Conservation (phyloP, 2,113 vertebrate species). For the Pitta sordida region DNA sequence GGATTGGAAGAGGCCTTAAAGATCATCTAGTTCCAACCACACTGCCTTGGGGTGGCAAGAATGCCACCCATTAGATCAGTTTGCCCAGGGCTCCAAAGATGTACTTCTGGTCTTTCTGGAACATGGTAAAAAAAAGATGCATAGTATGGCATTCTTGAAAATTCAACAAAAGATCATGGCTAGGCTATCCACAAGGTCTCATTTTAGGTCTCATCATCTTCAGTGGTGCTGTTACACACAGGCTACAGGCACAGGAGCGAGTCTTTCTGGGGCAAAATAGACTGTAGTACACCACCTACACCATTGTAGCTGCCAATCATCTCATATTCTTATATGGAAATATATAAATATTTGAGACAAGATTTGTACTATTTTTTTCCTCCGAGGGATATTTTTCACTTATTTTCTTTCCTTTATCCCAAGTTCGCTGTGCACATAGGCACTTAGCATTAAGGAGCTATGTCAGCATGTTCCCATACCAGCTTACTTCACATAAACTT, state of each 20-base stretch:
- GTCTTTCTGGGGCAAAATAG: neutral
- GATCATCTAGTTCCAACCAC: neutral
- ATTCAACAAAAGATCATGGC: neutral
- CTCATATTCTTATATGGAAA: neutral
- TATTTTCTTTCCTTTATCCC: neutral
- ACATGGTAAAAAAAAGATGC: neutral
- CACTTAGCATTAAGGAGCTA: neutral
- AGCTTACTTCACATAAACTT: neutral
- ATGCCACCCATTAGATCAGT: neutral
- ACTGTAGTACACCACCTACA: too few relatives aligned
- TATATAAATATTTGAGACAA: neutral
- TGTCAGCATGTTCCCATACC: accelerated
- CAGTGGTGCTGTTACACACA: neutral
- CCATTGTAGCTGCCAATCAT: neutral
- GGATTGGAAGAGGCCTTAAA: neutral
- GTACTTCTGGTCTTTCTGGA: neutral
- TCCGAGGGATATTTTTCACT: neutral
- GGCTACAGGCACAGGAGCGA: neutral
- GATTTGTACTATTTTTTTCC: neutral
- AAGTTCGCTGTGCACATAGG: neutral
- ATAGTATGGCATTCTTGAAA: neutral
- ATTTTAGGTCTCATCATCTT: neutral
- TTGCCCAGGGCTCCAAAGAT: neutral
- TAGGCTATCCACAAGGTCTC: neutral
- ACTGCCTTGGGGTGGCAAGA: neutral